phyloP scores from a whole-genome alignment of 2,797 vertebrate genomes.

The Neosalanx taihuensis region DNA sequence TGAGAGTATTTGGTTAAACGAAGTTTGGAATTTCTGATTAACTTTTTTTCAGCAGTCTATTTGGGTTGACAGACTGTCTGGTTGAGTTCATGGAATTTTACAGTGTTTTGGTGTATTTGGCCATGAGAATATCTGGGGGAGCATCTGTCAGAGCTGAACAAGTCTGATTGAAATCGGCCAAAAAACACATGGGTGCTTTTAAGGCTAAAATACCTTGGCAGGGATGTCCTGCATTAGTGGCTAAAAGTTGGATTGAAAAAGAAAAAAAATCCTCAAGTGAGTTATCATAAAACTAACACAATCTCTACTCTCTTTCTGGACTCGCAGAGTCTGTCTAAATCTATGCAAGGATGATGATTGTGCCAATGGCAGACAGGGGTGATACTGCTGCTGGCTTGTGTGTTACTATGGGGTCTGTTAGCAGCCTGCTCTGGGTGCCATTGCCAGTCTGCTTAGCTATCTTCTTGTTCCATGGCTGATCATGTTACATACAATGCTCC shows the following conservation, averaged over 20 bases:
- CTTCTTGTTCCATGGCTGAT: conserved; percentile 18
- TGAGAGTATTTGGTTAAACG: too few species aligned
- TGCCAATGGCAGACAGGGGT: conserved; percentile 15
- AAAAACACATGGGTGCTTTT: too few species aligned
- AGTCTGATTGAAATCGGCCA: too few species aligned
- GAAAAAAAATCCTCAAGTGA: background rate
- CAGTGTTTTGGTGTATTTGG: too few species aligned
- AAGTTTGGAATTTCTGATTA: too few species aligned
- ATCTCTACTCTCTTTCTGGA: background rate
- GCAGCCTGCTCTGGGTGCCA: conserved; percentile 37
- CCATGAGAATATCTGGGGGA: background rate
- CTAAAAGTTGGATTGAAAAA: background rate
- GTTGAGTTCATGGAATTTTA: conserved; percentile 5
- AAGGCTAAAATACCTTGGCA: too few species aligned
- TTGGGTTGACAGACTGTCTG: conserved; percentile 1
- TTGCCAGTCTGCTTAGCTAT: conserved; percentile 28
- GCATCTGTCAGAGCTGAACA: background rate
- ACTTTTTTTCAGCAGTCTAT: background rate
- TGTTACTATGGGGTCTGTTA: conserved; percentile 45
- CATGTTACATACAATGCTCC: too few species aligned
- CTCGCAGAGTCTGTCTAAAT: background rate
- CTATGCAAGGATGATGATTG: conserved; percentile 9
- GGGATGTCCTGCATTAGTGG: too few species aligned
- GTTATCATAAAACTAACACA: background rate
- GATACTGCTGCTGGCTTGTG: conserved; percentile 27